Percentiles rank a stretch among this genome's conserved stretches.
These are phyloP conservation scores for Nycticorax nycticorax DNA, from an alignment of 2,113 vertebrate species.

Conservation along the genomic window DNA sequence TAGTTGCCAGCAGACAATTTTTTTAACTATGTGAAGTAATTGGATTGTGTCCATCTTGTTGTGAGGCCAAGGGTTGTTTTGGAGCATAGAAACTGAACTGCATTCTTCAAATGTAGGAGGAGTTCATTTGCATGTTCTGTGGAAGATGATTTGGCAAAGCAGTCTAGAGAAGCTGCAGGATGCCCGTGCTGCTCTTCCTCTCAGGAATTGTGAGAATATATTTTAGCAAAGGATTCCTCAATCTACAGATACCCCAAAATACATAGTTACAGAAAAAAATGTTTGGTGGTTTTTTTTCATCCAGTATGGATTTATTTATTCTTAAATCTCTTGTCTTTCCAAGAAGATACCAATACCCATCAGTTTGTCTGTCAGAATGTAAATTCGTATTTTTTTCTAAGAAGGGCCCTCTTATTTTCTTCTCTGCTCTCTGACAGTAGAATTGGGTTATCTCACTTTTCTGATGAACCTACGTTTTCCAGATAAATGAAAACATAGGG, in stretches of 20 bases:
- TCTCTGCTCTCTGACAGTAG: background rate
- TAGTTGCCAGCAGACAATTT: background rate
- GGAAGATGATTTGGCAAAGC: background rate
- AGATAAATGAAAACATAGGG: background rate
- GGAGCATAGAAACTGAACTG: background rate
- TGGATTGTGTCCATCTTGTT: background rate
- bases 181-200: background rate
- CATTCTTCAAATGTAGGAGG: background rate
- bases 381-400: background rate
- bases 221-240: background rate
- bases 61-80: background rate
- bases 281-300: background rate
- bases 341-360: background rate
- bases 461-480: constrained; percentile 15
- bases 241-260: background rate
- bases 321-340: background rate
- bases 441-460: background rate
- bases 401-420: background rate
- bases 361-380: background rate
- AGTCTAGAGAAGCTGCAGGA: background rate
- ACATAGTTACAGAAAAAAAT: background rate
- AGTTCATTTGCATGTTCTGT: background rate
- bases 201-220: background rate
- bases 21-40: background rate
- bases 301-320: background rate